A percentile compares a stretch with the other conserved stretches of the same genome.
These are phyloP conservation scores for Picus viridis DNA, from an alignment of 2,797 vertebrate species.

Conservation along the genomic window DNA sequence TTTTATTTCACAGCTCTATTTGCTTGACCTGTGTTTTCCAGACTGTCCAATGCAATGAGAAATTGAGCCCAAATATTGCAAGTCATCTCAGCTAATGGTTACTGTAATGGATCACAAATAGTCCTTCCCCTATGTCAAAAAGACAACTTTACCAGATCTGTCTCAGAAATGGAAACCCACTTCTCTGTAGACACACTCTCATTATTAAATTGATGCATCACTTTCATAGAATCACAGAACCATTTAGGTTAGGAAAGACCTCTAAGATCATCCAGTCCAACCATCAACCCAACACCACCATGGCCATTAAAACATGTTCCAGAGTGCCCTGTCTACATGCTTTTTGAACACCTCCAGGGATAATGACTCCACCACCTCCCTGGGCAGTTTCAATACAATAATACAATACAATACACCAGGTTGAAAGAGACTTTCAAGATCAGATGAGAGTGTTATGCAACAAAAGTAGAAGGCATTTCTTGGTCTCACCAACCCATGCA, in stretches of 20 bases:
- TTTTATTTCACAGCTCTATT: not conserved
- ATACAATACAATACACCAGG: too few relatives aligned
- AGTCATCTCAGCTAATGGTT: not conserved
- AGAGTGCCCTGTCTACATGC: too few relatives aligned
- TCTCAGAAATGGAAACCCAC: not conserved
- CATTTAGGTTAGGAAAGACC: too few relatives aligned
- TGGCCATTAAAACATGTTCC: too few relatives aligned
- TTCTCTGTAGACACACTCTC: not conserved
- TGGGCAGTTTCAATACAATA: too few relatives aligned
- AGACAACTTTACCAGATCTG: not conserved
- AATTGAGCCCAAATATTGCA: not conserved
- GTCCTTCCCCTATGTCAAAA: not conserved
- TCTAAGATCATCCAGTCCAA: too few relatives aligned
- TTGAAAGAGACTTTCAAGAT: too few relatives aligned
- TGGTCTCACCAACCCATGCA: not conserved
- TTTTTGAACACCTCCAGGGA: too few relatives aligned
- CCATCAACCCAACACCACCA: too few relatives aligned
- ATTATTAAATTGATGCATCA: not conserved
- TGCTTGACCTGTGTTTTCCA: not conserved
- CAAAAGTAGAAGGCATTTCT: not conserved
- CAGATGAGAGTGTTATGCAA: not conserved
- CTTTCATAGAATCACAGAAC: too few relatives aligned
- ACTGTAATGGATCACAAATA: not conserved
- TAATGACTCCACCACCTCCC: too few relatives aligned
- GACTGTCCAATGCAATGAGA: not conserved